Evolutionary conservation across 2,888 invertebrate genomes (phyloP), one percentile per base, ranked within the genome.

Genomic region (Pantelozetes paolii): DNA sequence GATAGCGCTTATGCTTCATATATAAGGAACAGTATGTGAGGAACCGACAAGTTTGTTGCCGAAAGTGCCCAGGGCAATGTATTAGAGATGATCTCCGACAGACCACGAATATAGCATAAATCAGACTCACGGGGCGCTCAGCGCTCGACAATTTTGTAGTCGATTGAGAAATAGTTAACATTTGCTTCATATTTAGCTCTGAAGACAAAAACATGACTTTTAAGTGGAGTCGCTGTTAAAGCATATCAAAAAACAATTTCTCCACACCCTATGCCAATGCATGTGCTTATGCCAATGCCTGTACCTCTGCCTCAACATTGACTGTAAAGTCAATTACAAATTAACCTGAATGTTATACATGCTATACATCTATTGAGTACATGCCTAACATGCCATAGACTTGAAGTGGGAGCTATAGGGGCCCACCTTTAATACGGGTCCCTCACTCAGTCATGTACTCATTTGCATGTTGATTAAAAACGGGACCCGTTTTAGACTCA

Each of bases 391-490:
- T 57, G 57, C 48, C 48, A n/a, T 48, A 48, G 9, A 57, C 11
- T 50, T 70, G n/a, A 70, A 70, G 71, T 48, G 42, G 28, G 18
- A n/a, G 28, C 26, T 20, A 36, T 70, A 9, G 13, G 23, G 50
- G 71, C 71, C 45, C 45, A 45, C 28, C 26, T 64, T 36, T 64
- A 36, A 64, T 64, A 64, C 64, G 64, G 64, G 64, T 64, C 64
- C 28, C 30, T 30, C 30, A 62, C 30, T 32, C 18, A 18, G 8
- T n/a, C n/a, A n/a, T n/a, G 26, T 18, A 13, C 45, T 50, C 40
- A 70, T 70, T 70, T 48, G 45, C 71, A 70, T 70, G 50, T 70
- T 70, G 71, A 70, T 70, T 70, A 70, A 70, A 70, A 70, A 45
- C 50, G 71, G 42, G 48, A 50, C 71, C 71, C 40, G 42, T 28